Base-by-base conservation (phyloP, 2,113 vertebrate species). In the Falcunculus frontatus region DNA sequence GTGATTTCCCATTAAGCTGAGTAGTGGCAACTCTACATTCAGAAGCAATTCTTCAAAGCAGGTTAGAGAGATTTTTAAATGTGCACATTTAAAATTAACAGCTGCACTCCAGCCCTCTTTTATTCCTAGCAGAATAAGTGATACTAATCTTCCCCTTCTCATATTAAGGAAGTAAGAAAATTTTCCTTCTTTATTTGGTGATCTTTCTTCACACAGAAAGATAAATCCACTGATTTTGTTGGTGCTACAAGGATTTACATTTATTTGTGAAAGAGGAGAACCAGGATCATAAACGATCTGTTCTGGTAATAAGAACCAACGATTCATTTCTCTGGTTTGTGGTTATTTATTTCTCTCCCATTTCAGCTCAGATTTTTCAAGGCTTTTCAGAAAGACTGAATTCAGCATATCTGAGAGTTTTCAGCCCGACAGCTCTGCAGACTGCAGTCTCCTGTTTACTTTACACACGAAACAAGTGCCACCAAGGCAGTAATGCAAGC, bases 351-450 rank as follows among this genome's bases (percentile, higher is more conserved):
- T 90, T 90, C 73, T 49, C 22, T 90, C 72, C 56, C 1, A 0
- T 86, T 88, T 84, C 87, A 84, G 73, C 72, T 79, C 60, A 42
- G 37, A 87, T 60, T 89, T 86, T 62, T 57, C 50, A 63, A 64
- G 56, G 37, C 79, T 88, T 90, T 93, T 84, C 80, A 81, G 76
- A 89, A 91, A 70, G 67, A 37, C 60, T 49, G 41, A 92, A 63
- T 89, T 84, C 88, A 97, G 88, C 93, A 57, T 72, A 72, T 93
- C 90, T 90, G 49, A 56, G 80, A 56, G 82, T 29, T 94, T 82
- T 74, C 87, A 88, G 56, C 55, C 84, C 1, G 1, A 67, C 73
- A 92, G 62, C 85, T 92, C 90, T 89, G 76, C 85, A 86, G 88
- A 57, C 33, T 86, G 68, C 68, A 62, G 52, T 39, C 95, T 94